A percentile compares a stretch with the other conserved stretches of the same genome.
Conservation (phyloP, 2,797 vertebrate genomes). For the Urocyon cinereoargenteus region DNA sequence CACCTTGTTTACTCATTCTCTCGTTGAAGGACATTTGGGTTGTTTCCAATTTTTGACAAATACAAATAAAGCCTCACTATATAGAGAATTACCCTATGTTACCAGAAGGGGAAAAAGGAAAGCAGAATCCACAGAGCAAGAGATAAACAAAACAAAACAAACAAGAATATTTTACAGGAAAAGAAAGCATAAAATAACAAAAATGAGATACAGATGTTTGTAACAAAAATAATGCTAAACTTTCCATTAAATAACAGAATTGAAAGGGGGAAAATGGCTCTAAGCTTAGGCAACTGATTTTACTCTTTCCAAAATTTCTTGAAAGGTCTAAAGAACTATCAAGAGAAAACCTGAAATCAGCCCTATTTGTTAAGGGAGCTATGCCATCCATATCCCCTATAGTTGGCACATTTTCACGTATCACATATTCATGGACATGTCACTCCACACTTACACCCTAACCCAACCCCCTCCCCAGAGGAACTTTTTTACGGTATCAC, state of each 20-base stretch:
- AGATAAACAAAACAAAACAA: background rate
- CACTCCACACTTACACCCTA: background rate
- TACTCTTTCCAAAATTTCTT: background rate
- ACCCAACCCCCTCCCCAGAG: too few species aligned
- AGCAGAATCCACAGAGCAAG: background rate
- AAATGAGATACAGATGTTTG: background rate
- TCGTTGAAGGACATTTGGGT: background rate
- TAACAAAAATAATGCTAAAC: background rate
- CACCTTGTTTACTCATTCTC: background rate
- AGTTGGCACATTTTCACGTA: background rate
- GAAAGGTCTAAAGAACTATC: background rate
- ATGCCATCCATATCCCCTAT: fast-evolving
- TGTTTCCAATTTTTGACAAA: background rate
- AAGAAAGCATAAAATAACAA: background rate
- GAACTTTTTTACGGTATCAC: background rate
- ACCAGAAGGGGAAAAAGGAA: background rate
- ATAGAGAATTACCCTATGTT: background rate
- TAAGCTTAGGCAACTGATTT: background rate
- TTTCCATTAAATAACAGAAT: background rate
- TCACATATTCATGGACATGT: background rate
- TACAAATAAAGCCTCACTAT: background rate
- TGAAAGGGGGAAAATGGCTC: background rate
- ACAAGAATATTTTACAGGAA: background rate
- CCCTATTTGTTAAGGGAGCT: background rate
- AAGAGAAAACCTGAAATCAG: background rate